A percentile compares a stretch with the other conserved stretches of the same genome.
Conservation (phyloP, 2,888 invertebrate species). For the Beris morrisii region DNA sequence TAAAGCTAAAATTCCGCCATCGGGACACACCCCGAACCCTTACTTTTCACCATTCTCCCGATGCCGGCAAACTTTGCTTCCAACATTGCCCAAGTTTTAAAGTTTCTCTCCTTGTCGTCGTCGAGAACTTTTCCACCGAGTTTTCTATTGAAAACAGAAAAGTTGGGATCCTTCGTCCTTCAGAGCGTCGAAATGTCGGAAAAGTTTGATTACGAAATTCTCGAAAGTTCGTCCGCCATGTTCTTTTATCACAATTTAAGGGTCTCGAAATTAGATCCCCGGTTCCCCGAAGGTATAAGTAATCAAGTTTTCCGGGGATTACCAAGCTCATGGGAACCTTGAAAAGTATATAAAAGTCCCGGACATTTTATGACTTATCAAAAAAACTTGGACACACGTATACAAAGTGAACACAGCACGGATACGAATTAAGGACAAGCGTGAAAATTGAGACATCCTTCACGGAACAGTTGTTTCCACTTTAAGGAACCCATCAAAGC, state of each 20-base stretch:
- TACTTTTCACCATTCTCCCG: neutral
- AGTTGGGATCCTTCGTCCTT: constrained; percentile 6
- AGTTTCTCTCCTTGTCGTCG: neutral
- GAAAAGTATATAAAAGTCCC: constrained; percentile 1
- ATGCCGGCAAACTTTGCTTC: constrained; percentile 1
- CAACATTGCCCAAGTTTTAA: neutral
- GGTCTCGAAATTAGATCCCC: too few relatives aligned
- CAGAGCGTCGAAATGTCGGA: neutral
- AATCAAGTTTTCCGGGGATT: too few relatives aligned
- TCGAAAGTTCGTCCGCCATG: neutral
- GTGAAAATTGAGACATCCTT: constrained; percentile 13
- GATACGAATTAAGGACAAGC: constrained; percentile 1
- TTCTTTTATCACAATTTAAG: neutral
- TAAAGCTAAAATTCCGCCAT: neutral
- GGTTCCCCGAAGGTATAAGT: too few relatives aligned
- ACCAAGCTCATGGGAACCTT: neutral
- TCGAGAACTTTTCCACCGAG: constrained; percentile 6
- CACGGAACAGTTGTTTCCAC: constrained; percentile 16
- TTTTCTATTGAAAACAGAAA: constrained; percentile 10
- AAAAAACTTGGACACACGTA: neutral
- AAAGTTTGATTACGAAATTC: constrained; percentile 7
- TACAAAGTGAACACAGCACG: neutral
- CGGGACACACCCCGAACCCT: neutral
- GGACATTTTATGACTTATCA: constrained; percentile 7
- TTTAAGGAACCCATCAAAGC: constrained; percentile 5